Evolutionary conservation across 1,140 invertebrate species (phyloP).

Genomic region (Idris sp.): DNA sequence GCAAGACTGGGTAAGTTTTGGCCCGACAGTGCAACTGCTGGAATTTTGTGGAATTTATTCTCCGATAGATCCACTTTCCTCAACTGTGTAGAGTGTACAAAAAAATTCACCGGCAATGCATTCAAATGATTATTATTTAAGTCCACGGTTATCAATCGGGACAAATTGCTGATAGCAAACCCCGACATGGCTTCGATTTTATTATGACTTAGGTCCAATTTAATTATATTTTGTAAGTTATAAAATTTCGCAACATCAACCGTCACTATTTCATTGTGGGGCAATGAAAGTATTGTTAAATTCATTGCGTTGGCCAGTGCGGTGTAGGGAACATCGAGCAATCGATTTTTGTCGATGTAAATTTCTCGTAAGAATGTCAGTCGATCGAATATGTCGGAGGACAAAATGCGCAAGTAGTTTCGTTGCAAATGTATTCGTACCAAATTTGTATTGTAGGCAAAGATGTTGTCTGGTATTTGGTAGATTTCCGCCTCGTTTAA

Average conservation of each 20-base stretch:
- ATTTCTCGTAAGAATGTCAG: conserved; percentile 86
- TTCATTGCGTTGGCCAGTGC: conserved; percentile 86
- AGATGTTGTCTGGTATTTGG: conserved; percentile 83
- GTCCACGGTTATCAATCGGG: conserved; percentile 84
- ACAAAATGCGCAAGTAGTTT: conserved; percentile 83
- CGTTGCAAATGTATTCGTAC: conserved; percentile 84
- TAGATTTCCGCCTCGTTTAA: conserved; percentile 85
- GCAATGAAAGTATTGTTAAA: conserved; percentile 85
- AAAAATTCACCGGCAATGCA: conserved; percentile 88
- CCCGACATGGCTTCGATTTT: conserved; percentile 85
- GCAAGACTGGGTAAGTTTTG: conserved; percentile 84
- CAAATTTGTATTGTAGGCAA: conserved; percentile 87
- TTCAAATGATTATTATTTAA: conserved; percentile 86
- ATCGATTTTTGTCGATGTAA: conserved; percentile 85
- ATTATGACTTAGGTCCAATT: conserved; percentile 87
- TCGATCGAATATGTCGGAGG: conserved; percentile 83
- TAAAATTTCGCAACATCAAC: conserved; percentile 87
- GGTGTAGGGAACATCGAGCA: conserved; percentile 86
- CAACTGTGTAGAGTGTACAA: conserved; percentile 83
- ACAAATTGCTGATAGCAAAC: conserved; percentile 85
- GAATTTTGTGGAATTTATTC: conserved; percentile 90
- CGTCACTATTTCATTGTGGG: conserved; percentile 84
- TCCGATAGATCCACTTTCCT: conserved; percentile 87
- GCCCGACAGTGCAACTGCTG: conserved; percentile 86
- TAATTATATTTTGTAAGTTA: conserved; percentile 85